A percentile compares a stretch with the other conserved stretches of the same genome.
Evolutionary conservation across 2,113 vertebrate species (phyloP).

Genomic region (Thalassoma bifasciatum): DNA sequence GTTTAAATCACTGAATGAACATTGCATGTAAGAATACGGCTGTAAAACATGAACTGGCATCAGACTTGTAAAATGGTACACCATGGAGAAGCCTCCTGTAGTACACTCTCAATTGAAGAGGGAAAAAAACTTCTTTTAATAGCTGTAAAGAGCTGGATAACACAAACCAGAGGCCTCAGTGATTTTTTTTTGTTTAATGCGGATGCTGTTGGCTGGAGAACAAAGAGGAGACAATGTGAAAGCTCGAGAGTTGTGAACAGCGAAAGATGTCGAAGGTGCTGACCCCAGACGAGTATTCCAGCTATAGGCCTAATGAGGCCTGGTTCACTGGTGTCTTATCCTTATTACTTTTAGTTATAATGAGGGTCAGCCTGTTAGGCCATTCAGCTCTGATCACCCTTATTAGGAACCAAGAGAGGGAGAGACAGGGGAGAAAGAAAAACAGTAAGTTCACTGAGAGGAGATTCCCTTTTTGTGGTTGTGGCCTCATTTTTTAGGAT

Average conservation of each 20-base stretch:
- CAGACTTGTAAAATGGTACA: neutral
- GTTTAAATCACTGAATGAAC: slow-evolving; percentile 10
- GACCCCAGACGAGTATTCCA: slow-evolving; percentile 56
- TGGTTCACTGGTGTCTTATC: slow-evolving; percentile 64
- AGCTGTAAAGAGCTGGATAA: slow-evolving; percentile 4
- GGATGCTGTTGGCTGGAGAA: slow-evolving; percentile 33
- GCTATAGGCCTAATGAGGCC: slow-evolving; percentile 74
- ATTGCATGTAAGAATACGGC: neutral
- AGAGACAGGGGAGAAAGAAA: slow-evolving; percentile 31
- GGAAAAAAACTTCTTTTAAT: neutral
- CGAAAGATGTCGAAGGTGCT: slow-evolving; percentile 55
- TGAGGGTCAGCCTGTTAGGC: slow-evolving; percentile 74
- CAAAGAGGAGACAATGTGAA: slow-evolving; percentile 51
- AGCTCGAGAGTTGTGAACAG: slow-evolving; percentile 37
- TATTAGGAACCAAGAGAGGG: slow-evolving; percentile 64
- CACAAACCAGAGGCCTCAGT: slow-evolving; percentile 22
- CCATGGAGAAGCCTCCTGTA: too few relatives aligned
- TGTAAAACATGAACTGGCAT: neutral
- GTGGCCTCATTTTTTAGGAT: slow-evolving; percentile 8
- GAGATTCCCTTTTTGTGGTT: neutral
- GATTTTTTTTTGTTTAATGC: slow-evolving; percentile 33
- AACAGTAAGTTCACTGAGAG: slow-evolving; percentile 22
- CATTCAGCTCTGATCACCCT: slow-evolving; percentile 74
- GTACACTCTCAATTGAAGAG: neutral
- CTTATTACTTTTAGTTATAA: slow-evolving; percentile 76